Conservation (phyloP, 2,888 invertebrate species). For the Microplitis manilae region DNA sequence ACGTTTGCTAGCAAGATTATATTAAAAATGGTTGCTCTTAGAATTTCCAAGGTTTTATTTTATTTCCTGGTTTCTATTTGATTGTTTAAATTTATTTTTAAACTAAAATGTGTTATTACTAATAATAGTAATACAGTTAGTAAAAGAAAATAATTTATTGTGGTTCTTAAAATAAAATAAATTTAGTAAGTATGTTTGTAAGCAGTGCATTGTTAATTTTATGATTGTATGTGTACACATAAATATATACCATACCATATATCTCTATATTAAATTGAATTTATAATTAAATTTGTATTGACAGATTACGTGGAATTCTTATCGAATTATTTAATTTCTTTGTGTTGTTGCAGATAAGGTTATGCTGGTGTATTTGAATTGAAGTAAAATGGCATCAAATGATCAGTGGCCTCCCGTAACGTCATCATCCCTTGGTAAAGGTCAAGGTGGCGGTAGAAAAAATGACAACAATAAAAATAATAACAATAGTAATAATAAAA, state of each 20-base stretch:
- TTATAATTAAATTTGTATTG: neutral
- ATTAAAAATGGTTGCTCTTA: neutral
- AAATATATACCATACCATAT: neutral
- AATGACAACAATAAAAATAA: constrained; percentile 44
- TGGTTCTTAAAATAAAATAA: neutral
- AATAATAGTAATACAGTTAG: neutral
- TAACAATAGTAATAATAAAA: constrained; percentile 44
- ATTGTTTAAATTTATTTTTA: neutral
- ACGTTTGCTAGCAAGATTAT: neutral
- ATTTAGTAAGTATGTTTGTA: neutral
- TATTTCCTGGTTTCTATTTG: neutral
- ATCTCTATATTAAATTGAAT: neutral
- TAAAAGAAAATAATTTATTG: neutral
- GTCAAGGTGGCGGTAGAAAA: constrained; percentile 40
- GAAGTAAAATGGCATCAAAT: constrained; percentile 55
- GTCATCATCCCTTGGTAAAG: constrained; percentile 38
- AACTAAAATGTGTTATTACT: neutral
- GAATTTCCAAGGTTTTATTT: neutral
- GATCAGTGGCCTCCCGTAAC: constrained; percentile 53
- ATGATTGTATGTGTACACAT: neutral
- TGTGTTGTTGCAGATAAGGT: constrained; percentile 19
- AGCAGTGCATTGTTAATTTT: neutral
- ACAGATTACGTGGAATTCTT: constrained; percentile 6
- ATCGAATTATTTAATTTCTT: neutral
- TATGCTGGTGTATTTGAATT: constrained; percentile 19